Evolutionary conservation across 2,888 invertebrate genomes (phyloP).

Genomic region (Drosophila melanocephala): DNA sequence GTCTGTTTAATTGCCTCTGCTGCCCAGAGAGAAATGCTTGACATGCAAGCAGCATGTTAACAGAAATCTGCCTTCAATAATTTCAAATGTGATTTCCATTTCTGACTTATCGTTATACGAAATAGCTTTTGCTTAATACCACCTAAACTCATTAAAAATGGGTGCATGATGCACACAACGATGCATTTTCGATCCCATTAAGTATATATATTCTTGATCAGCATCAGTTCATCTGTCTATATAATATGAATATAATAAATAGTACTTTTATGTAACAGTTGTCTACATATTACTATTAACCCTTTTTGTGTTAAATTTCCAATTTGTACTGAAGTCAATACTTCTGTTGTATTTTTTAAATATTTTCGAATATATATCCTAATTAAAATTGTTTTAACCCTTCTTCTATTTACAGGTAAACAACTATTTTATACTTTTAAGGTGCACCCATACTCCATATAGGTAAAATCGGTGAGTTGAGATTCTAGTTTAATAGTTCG

Average conservation of each 20-base stretch:
- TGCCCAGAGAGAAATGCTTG: background rate
- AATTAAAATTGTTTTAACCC: background rate
- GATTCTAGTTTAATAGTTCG: background rate
- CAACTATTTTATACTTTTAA: background rate
- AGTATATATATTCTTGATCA: background rate
- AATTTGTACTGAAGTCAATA: background rate
- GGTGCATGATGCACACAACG: background rate
- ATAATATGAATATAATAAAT: background rate
- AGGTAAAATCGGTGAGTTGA: constrained; percentile 12
- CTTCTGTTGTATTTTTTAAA: background rate
- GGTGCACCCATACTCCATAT: background rate
- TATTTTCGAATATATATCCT: background rate
- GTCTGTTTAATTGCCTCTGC: background rate
- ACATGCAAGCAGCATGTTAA: background rate
- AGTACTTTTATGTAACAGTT: too few species aligned
- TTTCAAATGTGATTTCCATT: background rate
- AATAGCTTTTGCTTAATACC: background rate
- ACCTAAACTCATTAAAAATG: background rate
- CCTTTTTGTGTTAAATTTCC: too few species aligned
- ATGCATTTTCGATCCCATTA: background rate
- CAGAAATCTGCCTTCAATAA: background rate
- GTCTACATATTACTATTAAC: background rate
- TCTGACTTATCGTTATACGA: background rate
- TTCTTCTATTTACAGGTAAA: constrained; percentile 40
- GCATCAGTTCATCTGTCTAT: background rate